Percentiles rank a stretch among this genome's conserved stretches.
These are phyloP conservation scores for Pinna nobilis DNA, from an alignment of 1,140 invertebrate genomes.

Conservation along the genomic window DNA sequence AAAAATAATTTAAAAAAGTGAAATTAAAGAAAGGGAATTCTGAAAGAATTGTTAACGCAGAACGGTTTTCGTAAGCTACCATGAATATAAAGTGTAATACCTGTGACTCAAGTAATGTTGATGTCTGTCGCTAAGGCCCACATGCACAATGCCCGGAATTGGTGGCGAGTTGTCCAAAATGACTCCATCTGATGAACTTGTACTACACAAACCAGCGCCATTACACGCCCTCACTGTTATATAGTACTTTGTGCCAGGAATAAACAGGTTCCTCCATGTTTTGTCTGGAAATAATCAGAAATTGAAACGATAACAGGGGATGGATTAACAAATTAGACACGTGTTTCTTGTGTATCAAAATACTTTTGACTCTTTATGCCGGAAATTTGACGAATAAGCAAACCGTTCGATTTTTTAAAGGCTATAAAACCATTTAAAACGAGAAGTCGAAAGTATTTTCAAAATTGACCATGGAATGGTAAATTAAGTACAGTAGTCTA, in stretches of 20 bases:
- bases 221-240: constrained; percentile 40
- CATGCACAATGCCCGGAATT: constrained; percentile 29
- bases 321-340: not conserved
- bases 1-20: no score
- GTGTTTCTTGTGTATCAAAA: not conserved
- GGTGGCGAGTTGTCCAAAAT: constrained; percentile 43
- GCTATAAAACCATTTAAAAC: not conserved
- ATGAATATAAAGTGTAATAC: no score
- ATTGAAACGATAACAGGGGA: not conserved
- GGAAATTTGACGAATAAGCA: not conserved
- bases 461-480: not conserved
- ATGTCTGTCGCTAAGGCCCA: constrained; percentile 28
- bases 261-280: constrained; percentile 39
- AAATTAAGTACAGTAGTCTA: not conserved
- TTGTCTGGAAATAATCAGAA: constrained; percentile 19
- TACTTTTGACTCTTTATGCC: not conserved
- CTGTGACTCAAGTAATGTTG: constrained; percentile 13
- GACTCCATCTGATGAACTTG: constrained; percentile 35
- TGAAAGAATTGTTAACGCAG: no score
- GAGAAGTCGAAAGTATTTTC: not conserved
- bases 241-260: constrained; percentile 33
- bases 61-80: no score
- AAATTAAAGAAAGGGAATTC: no score
- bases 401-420: not conserved
- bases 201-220: constrained; percentile 26